Evolutionary conservation across 2,797 vertebrate species (phyloP).

Genomic region (Holocentrus rufus): DNA sequence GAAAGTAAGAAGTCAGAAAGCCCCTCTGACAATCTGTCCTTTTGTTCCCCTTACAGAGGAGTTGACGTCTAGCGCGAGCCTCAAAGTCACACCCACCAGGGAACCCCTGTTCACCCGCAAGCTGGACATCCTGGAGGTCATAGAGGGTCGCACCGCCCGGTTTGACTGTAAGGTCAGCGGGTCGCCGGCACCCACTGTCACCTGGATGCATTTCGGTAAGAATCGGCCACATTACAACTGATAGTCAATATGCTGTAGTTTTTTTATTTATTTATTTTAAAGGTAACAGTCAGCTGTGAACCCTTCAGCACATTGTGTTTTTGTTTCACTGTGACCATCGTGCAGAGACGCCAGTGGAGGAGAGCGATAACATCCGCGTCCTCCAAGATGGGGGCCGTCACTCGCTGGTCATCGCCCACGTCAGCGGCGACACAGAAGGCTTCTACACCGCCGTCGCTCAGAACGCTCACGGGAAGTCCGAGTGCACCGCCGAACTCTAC

Average conservation of each 20-base stretch:
- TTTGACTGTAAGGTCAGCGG: slow-evolving; percentile 97
- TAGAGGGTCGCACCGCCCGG: slow-evolving; percentile 89
- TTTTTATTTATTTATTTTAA: background rate
- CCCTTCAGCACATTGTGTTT: background rate
- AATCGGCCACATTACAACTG: background rate
- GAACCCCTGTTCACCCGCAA: slow-evolving; percentile 92
- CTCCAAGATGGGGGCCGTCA: slow-evolving; percentile 87
- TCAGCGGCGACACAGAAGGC: slow-evolving; percentile 88
- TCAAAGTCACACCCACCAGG: slow-evolving; percentile 87
- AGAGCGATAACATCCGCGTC: slow-evolving; percentile 85
- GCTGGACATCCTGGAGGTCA: slow-evolving; percentile 88
- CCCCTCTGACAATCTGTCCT: too few relatives aligned
- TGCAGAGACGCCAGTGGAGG: slow-evolving; percentile 85
- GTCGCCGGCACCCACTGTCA: slow-evolving; percentile 84
- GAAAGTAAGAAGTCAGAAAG: background rate
- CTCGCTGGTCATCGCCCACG: slow-evolving; percentile 87
- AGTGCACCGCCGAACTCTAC: slow-evolving; percentile 91
- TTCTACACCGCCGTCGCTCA: slow-evolving; percentile 86
- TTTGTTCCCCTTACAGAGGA: slow-evolving; percentile 82
- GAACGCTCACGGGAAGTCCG: slow-evolving; percentile 85
- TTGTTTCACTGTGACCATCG: background rate
- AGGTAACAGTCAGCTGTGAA: background rate
- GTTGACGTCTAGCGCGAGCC: slow-evolving; percentile 89
- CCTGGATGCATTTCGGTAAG: slow-evolving; percentile 94
- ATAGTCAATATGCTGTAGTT: background rate